Conservation (phyloP, 2,888 invertebrate genomes). For the Meteorus cinctellus region DNA sequence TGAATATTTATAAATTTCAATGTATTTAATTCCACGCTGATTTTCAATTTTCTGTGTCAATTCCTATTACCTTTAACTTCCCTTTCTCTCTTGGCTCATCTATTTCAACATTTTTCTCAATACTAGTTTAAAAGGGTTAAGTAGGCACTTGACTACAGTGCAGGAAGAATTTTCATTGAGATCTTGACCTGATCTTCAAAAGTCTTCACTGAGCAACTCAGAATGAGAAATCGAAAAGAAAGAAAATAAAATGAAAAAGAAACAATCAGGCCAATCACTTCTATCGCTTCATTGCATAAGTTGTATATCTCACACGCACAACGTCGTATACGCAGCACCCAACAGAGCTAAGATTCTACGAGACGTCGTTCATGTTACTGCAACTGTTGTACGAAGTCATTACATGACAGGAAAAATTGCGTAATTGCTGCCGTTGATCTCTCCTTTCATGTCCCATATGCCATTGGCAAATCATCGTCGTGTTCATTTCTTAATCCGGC, state of each 20-base stretch:
- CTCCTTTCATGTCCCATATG: conserved; percentile 59
- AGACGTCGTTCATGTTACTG: conserved; percentile 50
- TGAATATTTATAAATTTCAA: no score
- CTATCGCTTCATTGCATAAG: conserved; percentile 32
- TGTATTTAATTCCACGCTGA: no score
- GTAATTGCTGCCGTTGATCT: conserved; percentile 61
- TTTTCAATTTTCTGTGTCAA: no score
- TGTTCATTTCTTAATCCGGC: conserved; percentile 38
- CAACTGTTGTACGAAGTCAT: conserved; percentile 57
- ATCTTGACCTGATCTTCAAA: conserved; percentile 37
- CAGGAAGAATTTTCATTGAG: not conserved
- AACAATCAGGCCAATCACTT: conserved; percentile 37
- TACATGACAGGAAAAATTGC: conserved; percentile 55
- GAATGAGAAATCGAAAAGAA: not conserved
- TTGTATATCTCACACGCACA: conserved; percentile 19
- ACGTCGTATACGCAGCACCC: conserved; percentile 28
- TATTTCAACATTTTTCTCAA: no score
- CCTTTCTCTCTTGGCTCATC: no score
- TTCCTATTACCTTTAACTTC: no score
- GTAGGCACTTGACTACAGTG: not conserved
- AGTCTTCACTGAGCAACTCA: not conserved
- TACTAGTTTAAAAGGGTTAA: no score
- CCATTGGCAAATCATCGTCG: conserved; percentile 53
- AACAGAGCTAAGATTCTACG: conserved; percentile 47
- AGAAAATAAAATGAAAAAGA: not conserved